phyloP scores from a whole-genome alignment of 1,140 invertebrate species.

The Euschistus heros region DNA sequence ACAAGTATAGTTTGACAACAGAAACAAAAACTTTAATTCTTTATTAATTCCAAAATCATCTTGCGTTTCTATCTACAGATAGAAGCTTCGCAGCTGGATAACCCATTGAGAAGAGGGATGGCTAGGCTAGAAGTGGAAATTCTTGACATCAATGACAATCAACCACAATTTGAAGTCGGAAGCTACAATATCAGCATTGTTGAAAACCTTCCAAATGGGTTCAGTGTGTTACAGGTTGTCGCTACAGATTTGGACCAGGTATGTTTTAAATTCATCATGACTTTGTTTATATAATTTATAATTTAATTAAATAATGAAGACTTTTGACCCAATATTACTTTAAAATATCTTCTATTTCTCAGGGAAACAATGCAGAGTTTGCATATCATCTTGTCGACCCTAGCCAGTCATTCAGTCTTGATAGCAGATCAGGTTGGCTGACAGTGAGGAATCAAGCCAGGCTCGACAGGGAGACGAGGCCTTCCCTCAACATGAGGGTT shows the following conservation, averaged over 20 bases:
- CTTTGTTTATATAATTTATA: too few relatives aligned
- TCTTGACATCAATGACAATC: slow-evolving; percentile 70
- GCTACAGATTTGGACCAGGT: slow-evolving; percentile 64
- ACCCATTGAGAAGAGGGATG: slow-evolving; percentile 58
- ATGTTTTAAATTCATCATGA: slow-evolving; percentile 2
- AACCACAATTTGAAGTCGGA: slow-evolving; percentile 75
- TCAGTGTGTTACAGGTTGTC: slow-evolving; percentile 68
- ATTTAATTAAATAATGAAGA: too few relatives aligned
- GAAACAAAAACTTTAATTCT: too few relatives aligned
- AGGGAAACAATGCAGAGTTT: slow-evolving; percentile 73
- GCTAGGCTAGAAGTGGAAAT: slow-evolving; percentile 67
- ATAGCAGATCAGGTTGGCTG: slow-evolving; percentile 68
- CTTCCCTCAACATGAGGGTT: slow-evolving; percentile 57
- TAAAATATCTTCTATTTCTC: not conserved
- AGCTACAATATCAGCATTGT: slow-evolving; percentile 85
- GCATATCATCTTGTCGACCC: slow-evolving; percentile 63
- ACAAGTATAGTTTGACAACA: too few relatives aligned
- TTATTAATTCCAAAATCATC: not conserved
- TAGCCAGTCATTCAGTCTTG: slow-evolving; percentile 65
- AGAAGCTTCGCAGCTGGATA: slow-evolving; percentile 63
- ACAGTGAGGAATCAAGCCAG: slow-evolving; percentile 68
- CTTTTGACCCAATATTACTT: not conserved
- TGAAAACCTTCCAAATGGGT: slow-evolving; percentile 77
- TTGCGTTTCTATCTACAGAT: slow-evolving; percentile 35
- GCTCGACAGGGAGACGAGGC: slow-evolving; percentile 63